These are phyloP conservation scores for Zaprionus taronus DNA, from an alignment of 1,140 invertebrate species.

Conservation along the genomic window DNA sequence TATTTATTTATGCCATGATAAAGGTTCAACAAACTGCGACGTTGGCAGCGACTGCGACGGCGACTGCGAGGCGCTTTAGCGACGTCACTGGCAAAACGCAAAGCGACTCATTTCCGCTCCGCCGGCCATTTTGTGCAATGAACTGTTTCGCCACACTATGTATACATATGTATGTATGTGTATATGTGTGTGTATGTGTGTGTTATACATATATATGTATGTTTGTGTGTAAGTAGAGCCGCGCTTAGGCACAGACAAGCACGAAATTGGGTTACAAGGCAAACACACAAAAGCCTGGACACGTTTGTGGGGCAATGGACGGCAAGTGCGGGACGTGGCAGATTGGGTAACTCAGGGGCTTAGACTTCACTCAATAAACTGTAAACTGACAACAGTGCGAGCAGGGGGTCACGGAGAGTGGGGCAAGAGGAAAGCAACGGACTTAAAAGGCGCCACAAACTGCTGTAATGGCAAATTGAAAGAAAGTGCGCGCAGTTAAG, in stretches of 20 bases:
- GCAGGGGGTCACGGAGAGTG: not conserved
- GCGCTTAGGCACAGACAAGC: slow-evolving; percentile 39
- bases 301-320: not conserved
- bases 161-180: slow-evolving; percentile 14
- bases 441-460: slow-evolving; percentile 51
- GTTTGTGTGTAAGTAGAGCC: slow-evolving; percentile 19
- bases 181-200: not conserved
- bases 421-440: not conserved
- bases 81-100: slow-evolving; percentile 57
- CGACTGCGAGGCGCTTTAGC: slow-evolving; percentile 40
- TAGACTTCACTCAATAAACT: slow-evolving; percentile 33
- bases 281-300: slow-evolving; percentile 61
- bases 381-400: slow-evolving; percentile 13
- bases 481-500: slow-evolving; percentile 40
- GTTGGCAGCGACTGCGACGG: slow-evolving; percentile 2
- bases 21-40: slow-evolving; percentile 68
- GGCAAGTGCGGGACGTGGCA: slow-evolving; percentile 1
- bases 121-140: slow-evolving; percentile 46
- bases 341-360: not conserved
- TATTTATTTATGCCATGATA: slow-evolving; percentile 55
- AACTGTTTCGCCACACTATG: slow-evolving; percentile 28
- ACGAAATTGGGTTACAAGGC: slow-evolving; percentile 75
- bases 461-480: slow-evolving; percentile 49
- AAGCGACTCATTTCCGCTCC: slow-evolving; percentile 50
- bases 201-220: slow-evolving; percentile 21